Evolutionary conservation across 1,140 invertebrate species (phyloP), one percentile per base, ranked within the genome.

Genomic region (Macrosteles quadrilineatus): DNA sequence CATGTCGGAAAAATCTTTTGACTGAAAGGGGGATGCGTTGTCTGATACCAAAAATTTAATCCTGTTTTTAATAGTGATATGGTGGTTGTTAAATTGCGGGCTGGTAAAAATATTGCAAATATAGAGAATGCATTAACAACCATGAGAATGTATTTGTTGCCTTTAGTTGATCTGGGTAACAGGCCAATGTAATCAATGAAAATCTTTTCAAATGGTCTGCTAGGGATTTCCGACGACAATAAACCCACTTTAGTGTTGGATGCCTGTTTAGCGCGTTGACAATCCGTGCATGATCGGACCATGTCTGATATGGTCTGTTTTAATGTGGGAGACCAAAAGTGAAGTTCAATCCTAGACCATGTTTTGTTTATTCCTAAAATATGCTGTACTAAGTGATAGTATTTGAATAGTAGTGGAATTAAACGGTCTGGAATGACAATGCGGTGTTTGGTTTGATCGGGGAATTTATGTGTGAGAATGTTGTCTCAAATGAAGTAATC

Each of bases 341-440:
- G 40, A 36, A 19, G 4, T 23, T 14, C 23, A 14, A 66, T 43
- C 1, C 63, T 12, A 2, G 63, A 32, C 14, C n/a, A 66, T 27
- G 63, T 66, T 43, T 66, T 66, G 2, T 17, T 4, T 32, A 66
- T 66, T 4, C 63, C 63, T 4, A n/a, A 66, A 17, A 27, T 66
- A 36, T 17, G 63, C 63, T 9, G 63, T 25, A 17, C n/a, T 45
- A 9, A 36, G 63, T 30, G 55, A 23, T 66, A 66, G 27, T 66
- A 66, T 27, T 66, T 40, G 25, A 66, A 66, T n/a, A 36, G 14
- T n/a, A 63, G 29, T 25, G 19, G 19, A 12, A 63, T 3, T 29
- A 63, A 32, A 2, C 31, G 19, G 4, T 63, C n/a, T 2, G 59
- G 59, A 9, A 63, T 17, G 1, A 30, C 25, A 17, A 63, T 27